Evolutionary conservation across 2,888 invertebrate genomes (phyloP).

Genomic region (Ctenicera cuprea): DNA sequence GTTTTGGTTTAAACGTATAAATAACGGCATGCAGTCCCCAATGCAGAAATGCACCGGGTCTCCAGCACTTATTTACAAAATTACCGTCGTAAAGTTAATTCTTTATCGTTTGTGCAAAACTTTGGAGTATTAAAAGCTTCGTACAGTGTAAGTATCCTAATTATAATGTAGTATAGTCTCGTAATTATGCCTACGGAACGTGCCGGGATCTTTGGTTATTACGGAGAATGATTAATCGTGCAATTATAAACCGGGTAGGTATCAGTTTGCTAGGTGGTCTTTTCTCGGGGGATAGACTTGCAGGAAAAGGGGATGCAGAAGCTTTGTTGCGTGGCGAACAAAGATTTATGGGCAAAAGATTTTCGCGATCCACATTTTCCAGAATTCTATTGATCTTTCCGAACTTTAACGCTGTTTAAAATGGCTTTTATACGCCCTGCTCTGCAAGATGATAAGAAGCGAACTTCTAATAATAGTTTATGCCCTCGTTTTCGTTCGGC

Average conservation of each 20-base stretch:
- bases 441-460: conserved; percentile 59
- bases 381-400: conserved; percentile 62
- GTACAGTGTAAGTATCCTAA: conserved; percentile 54
- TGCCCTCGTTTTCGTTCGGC: conserved; percentile 50
- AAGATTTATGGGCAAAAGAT: conserved; percentile 62
- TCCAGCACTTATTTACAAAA: conserved; percentile 50
- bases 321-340: conserved; percentile 54
- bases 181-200: conserved; percentile 62
- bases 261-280: conserved; percentile 63
- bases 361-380: conserved; percentile 63
- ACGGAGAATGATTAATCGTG: conserved; percentile 63
- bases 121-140: conserved; percentile 55
- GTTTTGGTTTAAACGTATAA: conserved; percentile 41
- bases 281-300: conserved; percentile 54
- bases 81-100: conserved; percentile 51
- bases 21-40: conserved; percentile 33
- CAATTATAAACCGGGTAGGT: conserved; percentile 63
- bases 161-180: conserved; percentile 58
- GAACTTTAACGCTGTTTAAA: conserved; percentile 64
- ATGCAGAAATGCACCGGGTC: conserved; percentile 40
- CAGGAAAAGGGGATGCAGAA: conserved; percentile 51
- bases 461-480: conserved; percentile 63
- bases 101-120: conserved; percentile 52
- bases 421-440: conserved; percentile 61
- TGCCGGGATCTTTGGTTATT: conserved; percentile 61